These are phyloP conservation scores for Holacanthella duospinosa DNA, from an alignment of 2,888 invertebrate species.

Conservation along the genomic window DNA sequence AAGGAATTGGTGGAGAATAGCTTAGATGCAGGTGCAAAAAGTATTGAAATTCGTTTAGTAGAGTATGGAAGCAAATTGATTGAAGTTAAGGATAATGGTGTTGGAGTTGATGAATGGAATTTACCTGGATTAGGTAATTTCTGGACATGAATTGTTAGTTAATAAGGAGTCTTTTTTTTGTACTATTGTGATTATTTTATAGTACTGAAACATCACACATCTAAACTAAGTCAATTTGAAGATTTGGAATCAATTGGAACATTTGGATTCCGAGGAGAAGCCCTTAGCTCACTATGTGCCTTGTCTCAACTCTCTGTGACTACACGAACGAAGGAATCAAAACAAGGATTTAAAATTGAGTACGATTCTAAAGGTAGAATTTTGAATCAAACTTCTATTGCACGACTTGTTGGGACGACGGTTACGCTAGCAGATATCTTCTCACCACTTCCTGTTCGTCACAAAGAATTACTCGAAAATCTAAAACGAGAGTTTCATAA, in stretches of 20 bases:
- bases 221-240: conserved; percentile 76
- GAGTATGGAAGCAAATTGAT: conserved; percentile 79
- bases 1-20: conserved; percentile 96
- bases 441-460: conserved; percentile 75
- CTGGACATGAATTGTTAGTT: not conserved
- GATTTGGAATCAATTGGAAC: conserved; percentile 76
- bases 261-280: conserved; percentile 96
- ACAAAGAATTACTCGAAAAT: conserved; percentile 80
- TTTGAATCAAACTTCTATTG: conserved; percentile 53
- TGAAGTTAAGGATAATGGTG: conserved; percentile 89
- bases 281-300: conserved; percentile 87
- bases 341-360: conserved; percentile 63
- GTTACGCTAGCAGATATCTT: conserved; percentile 74
- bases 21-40: conserved; percentile 83
- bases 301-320: conserved; percentile 64
- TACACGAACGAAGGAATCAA: conserved; percentile 56
- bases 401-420: conserved; percentile 77
- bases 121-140: conserved; percentile 74
- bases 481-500: conserved; percentile 79
- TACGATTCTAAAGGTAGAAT: conserved; percentile 75
- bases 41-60: conserved; percentile 71
- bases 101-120: conserved; percentile 72
- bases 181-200: conserved; percentile 9
- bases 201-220: conserved; percentile 93
- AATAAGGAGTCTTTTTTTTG: not conserved